Base-by-base conservation (phyloP, 2,113 vertebrate genomes). In the Gymnarchus niloticus region DNA sequence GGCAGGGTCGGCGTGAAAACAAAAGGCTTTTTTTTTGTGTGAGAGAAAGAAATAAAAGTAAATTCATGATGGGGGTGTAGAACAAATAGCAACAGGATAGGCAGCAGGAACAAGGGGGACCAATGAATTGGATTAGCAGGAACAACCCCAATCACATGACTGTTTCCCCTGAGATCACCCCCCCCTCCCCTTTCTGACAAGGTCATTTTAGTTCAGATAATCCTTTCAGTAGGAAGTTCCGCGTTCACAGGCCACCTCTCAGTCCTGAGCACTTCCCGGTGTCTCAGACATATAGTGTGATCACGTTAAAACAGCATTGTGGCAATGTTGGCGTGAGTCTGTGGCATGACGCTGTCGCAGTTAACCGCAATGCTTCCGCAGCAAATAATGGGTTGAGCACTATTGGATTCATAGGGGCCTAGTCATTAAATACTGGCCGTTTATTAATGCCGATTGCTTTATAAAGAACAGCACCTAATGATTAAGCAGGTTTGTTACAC, bases 181-280 rank as follows among this genome's bases (percentile, higher is more conserved):
- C 28, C 54, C 61, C 65, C 65, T 73, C 65, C 65, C 65, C 65
- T 33, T 73, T 46, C 82, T 25, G 44, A 19, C 83, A 51, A 33
- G 83, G 57, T 84, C 83, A 69, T 46, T 65, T 84, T 17, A 69
- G 83, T 51, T 84, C 83, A 21, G 37, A 57, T 84, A 44, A 69
- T 23, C 9, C n/a, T 46, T 84, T n/a, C 57, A 84, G 25, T 59
- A 49, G 76, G 76, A 44, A 49, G 76, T 78, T 23, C 41, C 23
- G 46, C 46, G 33, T 49, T 80, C 46, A 12, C n/a, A 48, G 46
- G 76, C 33, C 46, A 80, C 65, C 41, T 41, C 65, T 80, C 41
- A 2, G 46, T 46, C 76, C 41, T 49, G 76, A 25, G 3, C 21
- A 41, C 76, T 10, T n/a, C 76, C 23, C 46, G 19, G 76, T 80